Conservation (phyloP, 1,140 invertebrate genomes). For the Macrobrachium rosenbergii region DNA sequence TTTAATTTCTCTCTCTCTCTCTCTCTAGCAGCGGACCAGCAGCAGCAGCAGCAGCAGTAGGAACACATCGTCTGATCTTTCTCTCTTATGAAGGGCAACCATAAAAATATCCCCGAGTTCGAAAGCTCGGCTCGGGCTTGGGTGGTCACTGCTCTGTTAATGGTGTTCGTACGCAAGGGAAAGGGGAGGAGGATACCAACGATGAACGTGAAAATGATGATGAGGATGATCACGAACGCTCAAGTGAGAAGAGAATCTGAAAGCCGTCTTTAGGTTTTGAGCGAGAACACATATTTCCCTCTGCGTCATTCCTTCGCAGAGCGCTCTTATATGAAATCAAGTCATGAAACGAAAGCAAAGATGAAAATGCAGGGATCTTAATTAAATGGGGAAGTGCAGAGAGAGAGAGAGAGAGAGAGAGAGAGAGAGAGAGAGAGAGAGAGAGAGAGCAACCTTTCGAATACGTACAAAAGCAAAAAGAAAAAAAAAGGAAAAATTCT, state of each 20-base stretch:
- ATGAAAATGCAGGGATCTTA: slow-evolving; percentile 2
- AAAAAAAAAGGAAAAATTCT: slow-evolving; percentile 47
- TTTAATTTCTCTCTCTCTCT: neutral
- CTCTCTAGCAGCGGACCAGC: neutral
- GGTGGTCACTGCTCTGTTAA: neutral
- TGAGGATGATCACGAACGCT: too few relatives aligned
- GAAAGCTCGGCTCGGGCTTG: neutral
- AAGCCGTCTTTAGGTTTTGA: too few relatives aligned
- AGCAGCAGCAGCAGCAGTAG: neutral
- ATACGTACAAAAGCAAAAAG: slow-evolving; percentile 32
- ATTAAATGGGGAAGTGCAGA: slow-evolving; percentile 26
- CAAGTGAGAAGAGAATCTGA: too few relatives aligned
- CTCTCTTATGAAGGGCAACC: slow-evolving; percentile 47
- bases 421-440: slow-evolving; percentile 18
- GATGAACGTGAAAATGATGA: too few relatives aligned
- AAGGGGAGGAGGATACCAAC: too few relatives aligned
- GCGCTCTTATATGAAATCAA: too few relatives aligned
- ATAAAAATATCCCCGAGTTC: slow-evolving; percentile 44
- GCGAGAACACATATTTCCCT: neutral
- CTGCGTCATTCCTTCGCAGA: too few relatives aligned
- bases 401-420: neutral
- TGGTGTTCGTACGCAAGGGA: neutral
- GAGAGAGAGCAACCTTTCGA: slow-evolving; percentile 39
- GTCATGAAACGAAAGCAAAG: too few relatives aligned
- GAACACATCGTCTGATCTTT: slow-evolving; percentile 23